Conservation (phyloP, 2,113 vertebrate genomes). For the Electrona antarctica region DNA sequence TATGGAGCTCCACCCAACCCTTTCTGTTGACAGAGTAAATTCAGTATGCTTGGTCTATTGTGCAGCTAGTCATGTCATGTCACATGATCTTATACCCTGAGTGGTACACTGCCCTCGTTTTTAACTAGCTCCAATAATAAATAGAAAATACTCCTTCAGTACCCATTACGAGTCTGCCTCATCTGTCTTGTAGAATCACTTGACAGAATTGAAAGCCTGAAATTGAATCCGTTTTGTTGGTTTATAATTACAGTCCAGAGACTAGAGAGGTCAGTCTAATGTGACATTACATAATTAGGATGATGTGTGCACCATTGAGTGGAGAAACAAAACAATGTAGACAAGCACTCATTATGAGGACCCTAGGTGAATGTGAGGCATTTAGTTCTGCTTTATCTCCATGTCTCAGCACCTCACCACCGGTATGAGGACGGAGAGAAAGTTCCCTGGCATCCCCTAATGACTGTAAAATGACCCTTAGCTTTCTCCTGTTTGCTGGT, state of each 20-base stretch:
- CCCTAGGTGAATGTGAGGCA: conserved; percentile 19
- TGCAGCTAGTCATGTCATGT: conserved; percentile 6
- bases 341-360: conserved; percentile 6
- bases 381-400: conserved; percentile 39
- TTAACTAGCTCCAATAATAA: conserved; percentile 13
- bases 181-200: neutral
- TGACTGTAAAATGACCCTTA: conserved; percentile 1
- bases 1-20: conserved; percentile 14
- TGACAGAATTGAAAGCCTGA: neutral
- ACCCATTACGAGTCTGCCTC: neutral
- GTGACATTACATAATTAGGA: neutral
- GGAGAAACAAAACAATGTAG: conserved; percentile 1
- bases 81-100: conserved; percentile 50
- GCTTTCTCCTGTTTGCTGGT: neutral
- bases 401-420: conserved; percentile 18
- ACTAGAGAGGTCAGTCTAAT: neutral
- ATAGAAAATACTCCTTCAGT: neutral
- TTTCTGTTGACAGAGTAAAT: conserved; percentile 56
- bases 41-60: conserved; percentile 27
- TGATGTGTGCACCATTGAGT: neutral
- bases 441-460: conserved; percentile 18
- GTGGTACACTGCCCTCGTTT: conserved; percentile 25
- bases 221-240: neutral
- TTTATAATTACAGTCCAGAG: neutral
- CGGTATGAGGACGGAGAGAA: conserved; percentile 27